phyloP scores from a whole-genome alignment of 2,888 invertebrate genomes.

The Callyntrura guangdongensis region DNA sequence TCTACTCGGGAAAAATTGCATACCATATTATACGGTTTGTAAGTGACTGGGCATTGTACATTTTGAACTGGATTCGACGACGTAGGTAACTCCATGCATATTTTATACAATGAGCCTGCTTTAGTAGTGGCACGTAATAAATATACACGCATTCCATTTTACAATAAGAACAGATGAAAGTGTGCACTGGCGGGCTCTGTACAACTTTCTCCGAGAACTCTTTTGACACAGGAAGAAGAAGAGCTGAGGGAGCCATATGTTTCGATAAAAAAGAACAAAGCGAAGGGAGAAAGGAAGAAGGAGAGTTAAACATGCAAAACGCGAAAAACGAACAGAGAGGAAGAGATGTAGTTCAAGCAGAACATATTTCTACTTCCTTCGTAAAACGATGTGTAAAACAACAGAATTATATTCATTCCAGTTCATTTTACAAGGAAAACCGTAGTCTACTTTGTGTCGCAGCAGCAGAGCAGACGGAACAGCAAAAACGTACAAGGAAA shows the following conservation, averaged over 20 bases:
- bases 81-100: conserved; percentile 5
- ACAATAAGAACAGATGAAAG: conserved; percentile 17
- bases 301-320: conserved; percentile 12
- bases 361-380: conserved; percentile 34
- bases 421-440: conserved; percentile 34
- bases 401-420: conserved; percentile 67
- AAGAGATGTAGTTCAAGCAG: conserved; percentile 48
- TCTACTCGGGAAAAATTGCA: neutral
- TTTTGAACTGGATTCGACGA: neutral
- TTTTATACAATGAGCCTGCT: neutral
- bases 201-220: conserved; percentile 21
- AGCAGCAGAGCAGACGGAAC: neutral
- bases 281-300: neutral
- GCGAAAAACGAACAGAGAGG: conserved; percentile 35
- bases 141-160: conserved; percentile 42
- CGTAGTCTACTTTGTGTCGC: neutral
- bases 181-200: conserved; percentile 3
- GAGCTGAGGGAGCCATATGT: conserved; percentile 79
- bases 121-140: conserved; percentile 15
- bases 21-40: neutral
- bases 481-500: neutral
- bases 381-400: conserved; percentile 63
- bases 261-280: conserved; percentile 59
- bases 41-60: neutral
- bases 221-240: conserved; percentile 71